These are phyloP conservation scores for Percopsis omiscomaycus DNA, from an alignment of 2,797 vertebrate species.

Conservation along the genomic window DNA sequence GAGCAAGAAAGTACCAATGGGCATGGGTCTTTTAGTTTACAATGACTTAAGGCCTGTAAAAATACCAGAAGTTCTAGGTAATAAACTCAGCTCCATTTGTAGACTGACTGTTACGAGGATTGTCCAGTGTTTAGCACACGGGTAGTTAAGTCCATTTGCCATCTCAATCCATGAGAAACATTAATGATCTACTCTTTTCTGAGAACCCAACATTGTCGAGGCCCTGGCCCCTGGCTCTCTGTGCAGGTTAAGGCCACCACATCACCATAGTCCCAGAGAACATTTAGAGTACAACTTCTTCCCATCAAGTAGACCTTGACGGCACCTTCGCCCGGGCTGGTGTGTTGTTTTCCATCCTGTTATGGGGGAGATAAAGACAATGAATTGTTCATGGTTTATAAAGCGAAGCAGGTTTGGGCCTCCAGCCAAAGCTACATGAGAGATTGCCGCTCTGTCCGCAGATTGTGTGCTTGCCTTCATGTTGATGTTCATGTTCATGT, in stretches of 20 bases:
- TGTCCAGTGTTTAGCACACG: constrained; percentile 41
- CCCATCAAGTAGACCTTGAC: background rate
- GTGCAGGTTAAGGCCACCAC: constrained; percentile 23
- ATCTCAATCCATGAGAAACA: constrained; percentile 46
- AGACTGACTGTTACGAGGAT: constrained; percentile 39
- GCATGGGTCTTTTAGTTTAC: too few relatives aligned
- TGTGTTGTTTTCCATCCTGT: constrained; percentile 35
- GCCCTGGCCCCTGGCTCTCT: constrained; percentile 10
- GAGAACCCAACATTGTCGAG: too few relatives aligned
- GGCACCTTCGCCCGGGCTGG: background rate
- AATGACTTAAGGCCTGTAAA: background rate
- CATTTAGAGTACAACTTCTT: constrained; percentile 39
- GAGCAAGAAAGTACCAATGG: background rate
- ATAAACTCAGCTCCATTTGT: constrained; percentile 62
- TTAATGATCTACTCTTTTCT: constrained; percentile 68
- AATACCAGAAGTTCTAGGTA: constrained; percentile 53
- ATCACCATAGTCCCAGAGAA: constrained; percentile 30
- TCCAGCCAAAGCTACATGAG: background rate
- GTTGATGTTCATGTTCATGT: too few relatives aligned
- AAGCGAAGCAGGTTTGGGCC: background rate
- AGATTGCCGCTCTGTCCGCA: background rate
- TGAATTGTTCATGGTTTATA: background rate
- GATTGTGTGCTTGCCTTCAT: too few relatives aligned
- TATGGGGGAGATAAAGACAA: constrained; percentile 1
- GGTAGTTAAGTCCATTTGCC: constrained; percentile 42